These are phyloP conservation scores for Brachyptera putata DNA, from an alignment of 2,888 invertebrate species.

Conservation along the genomic window DNA sequence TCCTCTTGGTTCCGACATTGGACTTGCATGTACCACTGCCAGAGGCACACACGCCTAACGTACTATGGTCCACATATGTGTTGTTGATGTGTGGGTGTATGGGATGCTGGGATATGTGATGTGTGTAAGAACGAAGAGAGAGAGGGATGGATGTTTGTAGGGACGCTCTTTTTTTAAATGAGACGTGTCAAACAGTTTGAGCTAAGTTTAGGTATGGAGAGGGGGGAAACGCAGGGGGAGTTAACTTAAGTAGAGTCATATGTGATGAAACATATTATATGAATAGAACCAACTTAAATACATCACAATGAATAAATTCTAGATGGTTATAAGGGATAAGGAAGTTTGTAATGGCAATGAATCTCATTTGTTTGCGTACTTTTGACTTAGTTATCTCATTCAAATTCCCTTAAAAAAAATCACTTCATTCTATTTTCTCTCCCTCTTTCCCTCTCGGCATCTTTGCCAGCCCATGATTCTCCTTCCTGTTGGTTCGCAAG, in stretches of 20 bases:
- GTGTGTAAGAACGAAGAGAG: too few relatives aligned
- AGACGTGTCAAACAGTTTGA: neutral
- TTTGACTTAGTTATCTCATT: conserved; percentile 12
- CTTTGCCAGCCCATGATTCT: too few relatives aligned
- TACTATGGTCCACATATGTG: conserved; percentile 8
- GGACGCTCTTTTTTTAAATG: conserved; percentile 9
- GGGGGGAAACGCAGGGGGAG: neutral
- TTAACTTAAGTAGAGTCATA: conserved; percentile 1
- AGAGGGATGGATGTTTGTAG: neutral
- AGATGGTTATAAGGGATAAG: neutral
- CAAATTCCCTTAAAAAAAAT: conserved; percentile 3
- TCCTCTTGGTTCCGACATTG: too few relatives aligned
- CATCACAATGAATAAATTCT: too few relatives aligned
- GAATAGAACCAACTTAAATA: conserved; percentile 2
- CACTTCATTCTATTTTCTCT: conserved; percentile 9
- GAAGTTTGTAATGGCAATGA: neutral
- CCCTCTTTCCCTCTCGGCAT: neutral
- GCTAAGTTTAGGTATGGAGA: conserved; percentile 5
- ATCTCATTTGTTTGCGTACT: conserved; percentile 6
- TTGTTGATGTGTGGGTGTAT: conserved; percentile 12
- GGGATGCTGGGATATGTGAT: too few relatives aligned
- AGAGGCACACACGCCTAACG: too few relatives aligned
- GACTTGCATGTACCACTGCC: too few relatives aligned
- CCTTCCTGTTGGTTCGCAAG: conserved; percentile 18
- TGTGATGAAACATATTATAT: neutral